Conservation (phyloP, 2,113 vertebrate genomes). For the Hemiprocne comata region DNA sequence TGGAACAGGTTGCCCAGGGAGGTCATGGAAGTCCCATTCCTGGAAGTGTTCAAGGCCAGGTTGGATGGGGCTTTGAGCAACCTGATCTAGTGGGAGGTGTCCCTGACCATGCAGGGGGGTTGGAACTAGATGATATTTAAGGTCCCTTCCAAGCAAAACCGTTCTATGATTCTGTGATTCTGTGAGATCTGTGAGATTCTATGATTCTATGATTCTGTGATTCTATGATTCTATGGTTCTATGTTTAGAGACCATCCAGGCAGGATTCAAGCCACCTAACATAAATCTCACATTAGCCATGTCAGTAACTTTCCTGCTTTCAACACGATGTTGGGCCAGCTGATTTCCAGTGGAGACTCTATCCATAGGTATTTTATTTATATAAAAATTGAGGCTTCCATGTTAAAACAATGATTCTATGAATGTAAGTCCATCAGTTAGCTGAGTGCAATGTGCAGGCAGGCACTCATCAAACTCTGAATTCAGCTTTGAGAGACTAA, state of each 20-base stretch:
- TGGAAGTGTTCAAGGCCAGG: too few relatives aligned
- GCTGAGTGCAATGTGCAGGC: background rate
- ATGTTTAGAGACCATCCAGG: background rate
- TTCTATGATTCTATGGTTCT: too few relatives aligned
- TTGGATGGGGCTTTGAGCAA: too few relatives aligned
- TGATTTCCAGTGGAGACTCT: background rate
- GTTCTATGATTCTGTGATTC: too few relatives aligned
- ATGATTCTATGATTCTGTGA: too few relatives aligned
- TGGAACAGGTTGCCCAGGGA: too few relatives aligned
- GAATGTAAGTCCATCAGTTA: background rate
- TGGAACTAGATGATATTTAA: too few relatives aligned
- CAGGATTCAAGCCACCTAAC: rapidly evolving
- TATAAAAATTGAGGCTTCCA: background rate
- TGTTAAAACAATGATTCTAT: background rate
- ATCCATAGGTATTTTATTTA: background rate
- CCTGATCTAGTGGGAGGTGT: too few relatives aligned
- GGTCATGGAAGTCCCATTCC: too few relatives aligned
- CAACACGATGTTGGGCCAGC: background rate
- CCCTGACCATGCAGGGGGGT: too few relatives aligned
- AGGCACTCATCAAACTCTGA: background rate
- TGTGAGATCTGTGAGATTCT: too few relatives aligned
- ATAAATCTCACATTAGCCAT: background rate
- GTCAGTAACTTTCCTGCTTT: background rate
- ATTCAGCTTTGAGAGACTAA: background rate
- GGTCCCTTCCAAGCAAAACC: too few relatives aligned